Evolutionary conservation across 2,113 vertebrate genomes (phyloP).

Genomic region (Lepus americanus): DNA sequence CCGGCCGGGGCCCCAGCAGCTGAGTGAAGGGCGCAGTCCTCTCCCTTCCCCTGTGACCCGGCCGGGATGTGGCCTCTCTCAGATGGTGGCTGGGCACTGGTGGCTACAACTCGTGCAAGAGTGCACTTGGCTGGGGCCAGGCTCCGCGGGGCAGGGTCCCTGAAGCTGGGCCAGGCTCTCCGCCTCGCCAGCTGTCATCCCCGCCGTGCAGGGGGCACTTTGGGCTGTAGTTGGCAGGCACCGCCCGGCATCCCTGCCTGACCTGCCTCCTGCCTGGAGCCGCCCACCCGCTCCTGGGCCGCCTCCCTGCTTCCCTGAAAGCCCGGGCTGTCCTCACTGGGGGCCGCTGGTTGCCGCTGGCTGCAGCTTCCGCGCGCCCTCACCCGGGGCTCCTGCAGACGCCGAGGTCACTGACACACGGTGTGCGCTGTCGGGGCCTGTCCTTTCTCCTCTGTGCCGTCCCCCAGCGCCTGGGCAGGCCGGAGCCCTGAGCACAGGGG

Average conservation of each 20-base stretch:
- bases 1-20: too few relatives aligned
- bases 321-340: too few relatives aligned
- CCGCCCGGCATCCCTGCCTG: background rate
- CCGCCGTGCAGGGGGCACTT: rapidly evolving
- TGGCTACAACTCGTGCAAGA: background rate
- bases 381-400: too few relatives aligned
- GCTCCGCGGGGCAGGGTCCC: background rate
- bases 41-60: background rate
- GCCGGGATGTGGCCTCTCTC: background rate
- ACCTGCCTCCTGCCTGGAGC: background rate
- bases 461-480: background rate
- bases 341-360: too few relatives aligned
- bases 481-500: background rate
- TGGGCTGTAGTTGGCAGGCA: background rate
- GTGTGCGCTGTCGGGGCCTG: background rate
- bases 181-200: background rate
- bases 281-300: background rate
- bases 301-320: background rate
- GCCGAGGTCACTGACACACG: too few relatives aligned
- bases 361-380: too few relatives aligned
- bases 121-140: background rate
- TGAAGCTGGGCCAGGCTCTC: background rate
- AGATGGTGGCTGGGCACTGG: rapidly evolving
- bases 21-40: rapidly evolving
- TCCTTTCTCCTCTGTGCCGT: rapidly evolving